Percentiles rank a stretch among this genome's conserved stretches.
phyloP scores from a whole-genome alignment of 2,888 invertebrate genomes.

The Agrotis clavis region DNA sequence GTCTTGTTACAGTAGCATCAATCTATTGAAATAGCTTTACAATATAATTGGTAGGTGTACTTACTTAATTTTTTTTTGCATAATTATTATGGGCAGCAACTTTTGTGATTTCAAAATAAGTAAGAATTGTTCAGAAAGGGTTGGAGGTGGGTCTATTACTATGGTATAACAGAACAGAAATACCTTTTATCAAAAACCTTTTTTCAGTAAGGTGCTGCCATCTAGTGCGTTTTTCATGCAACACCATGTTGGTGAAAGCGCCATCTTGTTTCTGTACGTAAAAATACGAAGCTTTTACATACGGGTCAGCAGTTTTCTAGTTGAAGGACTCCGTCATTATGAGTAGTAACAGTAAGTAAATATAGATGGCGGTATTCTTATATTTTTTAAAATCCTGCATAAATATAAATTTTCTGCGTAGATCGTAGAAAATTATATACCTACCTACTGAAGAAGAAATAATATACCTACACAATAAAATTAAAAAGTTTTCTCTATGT shows the following conservation, averaged over 20 bases:
- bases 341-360: not conserved
- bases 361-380: conserved; percentile 27
- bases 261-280: conserved; percentile 27
- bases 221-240: conserved; percentile 9
- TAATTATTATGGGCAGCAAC: not conserved
- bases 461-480: no score
- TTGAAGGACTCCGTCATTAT: not conserved
- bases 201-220: conserved; percentile 8
- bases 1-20: no score
- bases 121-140: not conserved
- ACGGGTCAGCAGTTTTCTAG: not conserved
- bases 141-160: no score
- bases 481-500: no score
- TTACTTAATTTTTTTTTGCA: no score
- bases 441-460: no score
- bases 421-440: no score
- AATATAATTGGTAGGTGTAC: no score
- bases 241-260: conserved; percentile 1
- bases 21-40: no score
- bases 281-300: not conserved
- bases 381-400: not conserved
- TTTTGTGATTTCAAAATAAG: not conserved
- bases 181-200: not conserved
- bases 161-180: no score
- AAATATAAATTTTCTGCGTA: no score